Evolutionary conservation across 2,888 invertebrate species (phyloP).

Genomic region (Exephanes ischioxanthus): DNA sequence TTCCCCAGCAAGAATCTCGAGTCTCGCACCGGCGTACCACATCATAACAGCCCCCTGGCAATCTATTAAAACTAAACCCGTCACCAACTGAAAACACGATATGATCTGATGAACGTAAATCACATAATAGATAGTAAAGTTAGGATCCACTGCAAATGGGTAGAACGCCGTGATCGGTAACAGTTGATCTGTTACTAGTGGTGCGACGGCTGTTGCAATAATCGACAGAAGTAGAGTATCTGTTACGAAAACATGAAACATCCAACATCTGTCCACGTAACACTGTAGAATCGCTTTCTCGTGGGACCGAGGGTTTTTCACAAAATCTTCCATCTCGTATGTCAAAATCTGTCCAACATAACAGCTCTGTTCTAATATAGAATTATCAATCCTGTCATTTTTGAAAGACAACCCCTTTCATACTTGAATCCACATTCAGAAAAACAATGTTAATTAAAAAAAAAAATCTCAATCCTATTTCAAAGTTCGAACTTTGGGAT

Average conservation of each 20-base stretch:
- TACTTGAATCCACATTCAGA: no score
- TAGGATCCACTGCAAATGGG: conserved; percentile 60
- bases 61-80: conserved; percentile 65
- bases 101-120: conserved; percentile 53
- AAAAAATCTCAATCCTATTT: no score
- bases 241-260: conserved; percentile 46
- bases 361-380: no score
- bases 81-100: conserved; percentile 33
- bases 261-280: conserved; percentile 58
- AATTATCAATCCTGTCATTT: not conserved
- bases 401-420: no score
- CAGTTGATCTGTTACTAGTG: not conserved
- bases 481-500: no score
- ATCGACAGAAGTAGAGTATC: conserved; percentile 20
- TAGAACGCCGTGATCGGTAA: conserved; percentile 18
- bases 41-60: conserved; percentile 69
- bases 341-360: conserved; percentile 40
- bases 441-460: no score
- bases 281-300: conserved; percentile 60
- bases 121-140: not conserved
- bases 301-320: conserved; percentile 5
- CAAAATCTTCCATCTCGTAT: conserved; percentile 39
- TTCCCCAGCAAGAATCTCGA: conserved; percentile 65
- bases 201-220: not conserved
- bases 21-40: conserved; percentile 71